Conservation (phyloP, 2,888 invertebrate genomes). For the Drosophila neoperkinsi region DNA sequence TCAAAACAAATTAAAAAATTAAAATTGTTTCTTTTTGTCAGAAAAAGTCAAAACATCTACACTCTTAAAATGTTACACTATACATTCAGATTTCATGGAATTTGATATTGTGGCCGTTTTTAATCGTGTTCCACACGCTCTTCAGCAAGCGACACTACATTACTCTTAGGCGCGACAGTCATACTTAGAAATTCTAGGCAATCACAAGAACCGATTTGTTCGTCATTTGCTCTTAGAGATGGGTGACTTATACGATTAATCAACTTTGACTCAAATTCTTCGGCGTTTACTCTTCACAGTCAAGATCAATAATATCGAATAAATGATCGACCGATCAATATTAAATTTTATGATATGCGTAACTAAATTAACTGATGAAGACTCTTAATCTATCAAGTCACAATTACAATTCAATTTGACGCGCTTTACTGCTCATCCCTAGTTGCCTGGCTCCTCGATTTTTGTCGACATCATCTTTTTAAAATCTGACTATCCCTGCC, state of each 20-base stretch:
- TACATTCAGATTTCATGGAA: conserved; percentile 1
- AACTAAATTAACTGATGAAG: background rate
- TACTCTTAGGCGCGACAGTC: background rate
- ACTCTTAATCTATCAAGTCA: background rate
- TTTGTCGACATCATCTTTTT: conserved; percentile 8
- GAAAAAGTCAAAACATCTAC: background rate
- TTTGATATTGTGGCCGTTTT: conserved; percentile 4
- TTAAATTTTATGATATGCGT: background rate
- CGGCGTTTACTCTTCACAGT: background rate
- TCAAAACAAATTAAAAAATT: too few relatives aligned
- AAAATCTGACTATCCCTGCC: background rate
- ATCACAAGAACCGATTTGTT: conserved; percentile 7
- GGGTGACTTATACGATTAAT: conserved; percentile 7
- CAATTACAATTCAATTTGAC: background rate
- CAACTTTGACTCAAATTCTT: too few relatives aligned
- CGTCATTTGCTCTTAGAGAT: conserved; percentile 13
- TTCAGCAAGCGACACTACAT: background rate
- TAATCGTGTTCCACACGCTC: background rate
- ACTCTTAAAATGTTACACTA: background rate
- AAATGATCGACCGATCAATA: background rate
- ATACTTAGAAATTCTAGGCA: conserved; percentile 12
- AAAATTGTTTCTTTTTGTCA: background rate
- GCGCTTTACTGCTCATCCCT: conserved; percentile 9
- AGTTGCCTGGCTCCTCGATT: background rate
- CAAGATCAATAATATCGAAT: background rate